Evolutionary conservation across 2,888 invertebrate genomes (phyloP), one percentile per base, ranked within the genome.

Genomic region (Alloscopus bannaensis): DNA sequence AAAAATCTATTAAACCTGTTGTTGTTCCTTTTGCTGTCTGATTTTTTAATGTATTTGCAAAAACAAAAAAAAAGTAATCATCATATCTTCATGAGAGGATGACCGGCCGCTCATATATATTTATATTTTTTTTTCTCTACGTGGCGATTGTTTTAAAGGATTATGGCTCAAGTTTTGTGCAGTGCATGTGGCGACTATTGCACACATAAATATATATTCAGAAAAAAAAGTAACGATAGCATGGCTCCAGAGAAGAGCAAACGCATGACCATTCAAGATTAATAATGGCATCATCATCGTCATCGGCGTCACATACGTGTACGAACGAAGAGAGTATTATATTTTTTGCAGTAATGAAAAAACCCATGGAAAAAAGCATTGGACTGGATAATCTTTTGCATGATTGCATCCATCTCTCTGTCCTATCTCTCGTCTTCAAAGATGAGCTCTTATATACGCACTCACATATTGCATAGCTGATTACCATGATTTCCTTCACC

Each of bases 1-100:
- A 60, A 60, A 47, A 65, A 65, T 65, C 65, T 65, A 65, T 65
- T 65, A 65, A 65, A 65, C 65, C 65, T 50, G 65, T 65, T 65
- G 65, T 65, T 45, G 28, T 62, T 62, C 18, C 42, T 62, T 42
- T 64, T 45, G 18, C 42, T 65, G 50, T 65, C 40, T 42, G 26
- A 18, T 60, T 18, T n/a, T 57, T 57, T 28, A 57, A 57, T 60
- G 60, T 60, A 18, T 45, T 47, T 64, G 42, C 65, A 28, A 47
- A 45, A 64, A 64, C 42, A 64, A 42, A 26, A 64, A 62, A 13
- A 36, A 60, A 18, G 2, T 60, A 36, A 36, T 60, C 60, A 29
- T 57, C 22, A 22, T 16, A 50, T 52, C n/a, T n/a, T n/a, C n/a
- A n/a, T n/a, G n/a, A n/a, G n/a, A n/a, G n/a, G n/a, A n/a, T n/a